phyloP scores from a whole-genome alignment of 1,140 invertebrate genomes.

The Diprion similis region DNA sequence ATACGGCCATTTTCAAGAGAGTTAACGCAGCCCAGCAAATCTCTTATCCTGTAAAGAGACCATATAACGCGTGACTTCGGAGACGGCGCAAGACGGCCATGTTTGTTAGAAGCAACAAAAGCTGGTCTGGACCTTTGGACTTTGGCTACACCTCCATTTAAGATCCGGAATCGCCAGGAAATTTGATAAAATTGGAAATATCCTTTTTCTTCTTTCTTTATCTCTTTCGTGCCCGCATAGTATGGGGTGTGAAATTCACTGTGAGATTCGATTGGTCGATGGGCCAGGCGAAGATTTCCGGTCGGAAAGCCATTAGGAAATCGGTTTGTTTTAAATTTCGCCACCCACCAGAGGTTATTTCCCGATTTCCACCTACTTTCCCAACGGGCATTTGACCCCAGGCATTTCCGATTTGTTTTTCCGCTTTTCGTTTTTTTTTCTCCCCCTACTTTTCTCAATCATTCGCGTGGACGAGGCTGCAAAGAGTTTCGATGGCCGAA shows the following conservation, averaged over 20 bases:
- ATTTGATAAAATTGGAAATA: constrained; percentile 59
- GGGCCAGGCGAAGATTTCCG: constrained; percentile 51
- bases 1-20: constrained; percentile 36
- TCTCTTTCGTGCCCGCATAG: background rate
- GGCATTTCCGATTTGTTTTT: background rate
- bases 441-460: background rate
- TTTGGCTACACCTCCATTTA: background rate
- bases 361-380: constrained; percentile 13
- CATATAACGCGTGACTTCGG: background rate
- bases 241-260: constrained; percentile 60
- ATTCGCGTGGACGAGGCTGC: constrained; percentile 3
- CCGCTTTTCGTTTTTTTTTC: background rate
- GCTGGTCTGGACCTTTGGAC: background rate
- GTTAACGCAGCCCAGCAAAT: background rate
- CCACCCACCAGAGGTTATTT: constrained; percentile 13
- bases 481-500: background rate
- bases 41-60: background rate
- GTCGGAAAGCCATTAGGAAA: constrained; percentile 45
- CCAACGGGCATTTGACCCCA: background rate
- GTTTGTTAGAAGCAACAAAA: background rate
- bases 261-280: constrained; percentile 61
- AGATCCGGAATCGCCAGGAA: constrained; percentile 44
- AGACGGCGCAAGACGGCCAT: background rate
- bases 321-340: constrained; percentile 40
- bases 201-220: constrained; percentile 42